phyloP scores from a whole-genome alignment of 2,888 invertebrate species.

The Trilocha varians region DNA sequence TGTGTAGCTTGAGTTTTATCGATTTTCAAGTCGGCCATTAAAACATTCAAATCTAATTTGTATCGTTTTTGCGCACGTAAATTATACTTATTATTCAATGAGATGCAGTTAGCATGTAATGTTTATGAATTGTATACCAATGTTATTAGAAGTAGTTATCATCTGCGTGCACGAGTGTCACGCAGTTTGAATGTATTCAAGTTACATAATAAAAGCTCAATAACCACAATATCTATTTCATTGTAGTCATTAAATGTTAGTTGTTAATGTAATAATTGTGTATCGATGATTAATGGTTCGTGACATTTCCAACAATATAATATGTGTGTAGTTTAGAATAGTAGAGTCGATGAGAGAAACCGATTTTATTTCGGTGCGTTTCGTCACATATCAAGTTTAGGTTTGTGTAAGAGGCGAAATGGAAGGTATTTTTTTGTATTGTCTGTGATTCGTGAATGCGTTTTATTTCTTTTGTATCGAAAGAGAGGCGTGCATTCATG shows the following conservation, averaged over 20 bases:
- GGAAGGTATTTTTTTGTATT: conserved; percentile 33
- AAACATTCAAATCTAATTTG: not conserved
- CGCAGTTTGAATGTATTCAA: conserved; percentile 22
- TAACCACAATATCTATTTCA: conserved; percentile 20
- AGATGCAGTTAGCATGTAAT: not conserved
- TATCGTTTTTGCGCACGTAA: not conserved
- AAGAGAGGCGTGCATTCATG: conserved; percentile 26
- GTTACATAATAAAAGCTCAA: conserved; percentile 54
- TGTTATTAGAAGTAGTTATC: conserved; percentile 7
- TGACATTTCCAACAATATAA: conserved; percentile 54
- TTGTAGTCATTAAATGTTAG: conserved; percentile 48
- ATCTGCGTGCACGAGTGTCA: conserved; percentile 16
- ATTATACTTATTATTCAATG: not conserved
- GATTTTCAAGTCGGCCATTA: not conserved
- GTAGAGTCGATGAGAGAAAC: conserved; percentile 17
- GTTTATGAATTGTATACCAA: not conserved
- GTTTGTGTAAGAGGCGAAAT: conserved; percentile 35
- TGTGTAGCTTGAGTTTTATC: conserved; percentile 43
- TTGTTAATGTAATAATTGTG: conserved; percentile 53
- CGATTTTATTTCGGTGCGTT: conserved; percentile 13
- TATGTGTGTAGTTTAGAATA: conserved; percentile 7
- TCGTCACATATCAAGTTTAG: conserved; percentile 52
- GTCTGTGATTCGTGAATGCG: conserved; percentile 63
- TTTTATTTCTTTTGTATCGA: conserved; percentile 26
- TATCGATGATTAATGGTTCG: conserved; percentile 61